Evolutionary conservation across 1,140 invertebrate species (phyloP).

Genomic region (Drosophila biarmipes): DNA sequence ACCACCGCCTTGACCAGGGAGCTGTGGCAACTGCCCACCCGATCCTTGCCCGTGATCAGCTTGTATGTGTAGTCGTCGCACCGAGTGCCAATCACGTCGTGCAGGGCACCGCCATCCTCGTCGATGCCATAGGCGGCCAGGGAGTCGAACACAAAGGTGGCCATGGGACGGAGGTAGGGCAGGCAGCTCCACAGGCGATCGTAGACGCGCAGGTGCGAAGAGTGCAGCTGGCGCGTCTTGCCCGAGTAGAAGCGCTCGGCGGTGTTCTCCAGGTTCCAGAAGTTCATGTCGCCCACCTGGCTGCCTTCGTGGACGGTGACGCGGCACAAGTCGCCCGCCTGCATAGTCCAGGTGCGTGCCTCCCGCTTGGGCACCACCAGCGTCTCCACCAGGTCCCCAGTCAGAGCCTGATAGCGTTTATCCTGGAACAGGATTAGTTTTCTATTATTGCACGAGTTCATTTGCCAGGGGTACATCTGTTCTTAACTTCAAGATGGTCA

Average conservation of each 20-base stretch:
- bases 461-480: too few species aligned
- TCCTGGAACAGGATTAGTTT: conserved; percentile 35
- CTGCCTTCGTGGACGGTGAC: conserved; percentile 83
- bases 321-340: conserved; percentile 82
- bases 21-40: conserved; percentile 85
- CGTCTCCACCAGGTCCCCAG: conserved; percentile 65
- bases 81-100: conserved; percentile 85
- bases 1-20: conserved; percentile 84
- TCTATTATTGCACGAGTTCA: too few species aligned
- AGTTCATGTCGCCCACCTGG: conserved; percentile 85
- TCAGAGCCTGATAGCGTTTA: conserved; percentile 69
- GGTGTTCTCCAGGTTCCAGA: conserved; percentile 85
- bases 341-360: conserved; percentile 83
- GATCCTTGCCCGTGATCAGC: conserved; percentile 84
- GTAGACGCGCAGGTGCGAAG: conserved; percentile 84
- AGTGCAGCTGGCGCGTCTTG: conserved; percentile 85
- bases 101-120: conserved; percentile 85
- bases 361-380: conserved; percentile 83
- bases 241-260: conserved; percentile 85
- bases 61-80: conserved; percentile 86
- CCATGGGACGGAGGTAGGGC: conserved; percentile 85
- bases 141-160: conserved; percentile 85
- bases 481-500: neutral
- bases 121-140: conserved; percentile 85
- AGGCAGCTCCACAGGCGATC: conserved; percentile 85